Evolutionary conservation across 2,113 vertebrate genomes (phyloP).

Genomic region (Pomatorhinus ruficollis): DNA sequence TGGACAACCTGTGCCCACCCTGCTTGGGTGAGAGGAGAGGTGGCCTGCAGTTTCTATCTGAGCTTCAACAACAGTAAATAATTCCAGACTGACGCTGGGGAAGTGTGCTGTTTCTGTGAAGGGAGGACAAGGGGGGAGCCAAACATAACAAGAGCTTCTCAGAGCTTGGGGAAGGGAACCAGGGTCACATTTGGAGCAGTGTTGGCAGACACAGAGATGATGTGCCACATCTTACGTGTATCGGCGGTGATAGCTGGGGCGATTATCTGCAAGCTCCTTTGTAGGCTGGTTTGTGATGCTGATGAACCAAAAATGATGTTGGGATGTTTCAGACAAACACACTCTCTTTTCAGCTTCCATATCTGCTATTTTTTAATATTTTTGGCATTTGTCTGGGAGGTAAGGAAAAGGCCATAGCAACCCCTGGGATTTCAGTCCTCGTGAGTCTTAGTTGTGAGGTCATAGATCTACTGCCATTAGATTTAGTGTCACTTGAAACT

Average conservation of each 20-base stretch:
- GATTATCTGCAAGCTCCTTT: background rate
- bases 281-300: background rate
- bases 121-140: background rate
- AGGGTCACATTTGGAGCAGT: background rate
- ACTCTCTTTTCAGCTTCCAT: background rate
- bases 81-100: background rate
- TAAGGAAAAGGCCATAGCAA: background rate
- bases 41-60: background rate
- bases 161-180: slow-evolving; percentile 10
- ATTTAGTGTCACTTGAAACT: background rate
- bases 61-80: slow-evolving; percentile 34
- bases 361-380: background rate
- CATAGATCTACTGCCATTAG: background rate
- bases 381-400: slow-evolving; percentile 5
- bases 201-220: background rate
- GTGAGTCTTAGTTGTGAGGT: background rate
- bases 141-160: slow-evolving; percentile 39
- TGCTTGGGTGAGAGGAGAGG: background rate
- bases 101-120: background rate
- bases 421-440: background rate
- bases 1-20: rapidly evolving
- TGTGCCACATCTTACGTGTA: background rate
- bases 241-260: rapidly evolving
- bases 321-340: background rate
- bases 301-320: background rate